Base-by-base conservation (phyloP, 2,797 vertebrate species). In the Enteromius treurensis region DNA sequence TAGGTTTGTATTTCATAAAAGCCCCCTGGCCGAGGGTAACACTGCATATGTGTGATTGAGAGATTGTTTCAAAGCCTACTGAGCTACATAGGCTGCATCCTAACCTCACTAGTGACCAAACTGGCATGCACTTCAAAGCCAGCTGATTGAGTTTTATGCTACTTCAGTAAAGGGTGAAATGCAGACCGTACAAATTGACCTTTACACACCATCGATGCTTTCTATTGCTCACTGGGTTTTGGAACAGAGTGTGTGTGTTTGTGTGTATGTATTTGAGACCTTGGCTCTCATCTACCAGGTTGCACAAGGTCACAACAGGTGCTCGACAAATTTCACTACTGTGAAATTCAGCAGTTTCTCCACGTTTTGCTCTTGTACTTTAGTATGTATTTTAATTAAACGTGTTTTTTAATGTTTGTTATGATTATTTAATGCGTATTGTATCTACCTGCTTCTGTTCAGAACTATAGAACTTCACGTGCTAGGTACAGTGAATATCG, bases 251-350 rank as follows among this genome's bases (percentile, higher is more conserved):
- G 40, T 82, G 40, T 71, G n/a, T 45, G 77, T 78, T 81, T 86
- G 84, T 86, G 78, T 45, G 73, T 79, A 79, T 86, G 79, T 84
- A 81, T 84, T 37, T 74, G 21, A 83, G 68, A 80, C 53, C 85
- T 77, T 80, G 88, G 37, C 67, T 83, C 84, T 78, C 80, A 47
- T 26, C 84, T 79, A 76, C 64, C 70, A 88, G 58, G 81, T 86
- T 80, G 81, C 74, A 65, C 70, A 51, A 81, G 80, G 84, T 77
- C 88, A 53, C 86, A 65, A 89, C 83, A 88, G 93, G 93, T 94
- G 91, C 92, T 93, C 89, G 90, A 93, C 92, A 83, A 83, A 89
- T 90, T 93, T 93, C 91, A 92, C 90, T 75, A 32, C 85, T 90
- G 93, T 94, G 90, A 89, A 95, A 93, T 92, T 88, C 84, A 92